Evolutionary conservation across 1,140 invertebrate genomes (phyloP), one percentile per base, ranked within the genome.

Genomic region (Spodoptera litura): DNA sequence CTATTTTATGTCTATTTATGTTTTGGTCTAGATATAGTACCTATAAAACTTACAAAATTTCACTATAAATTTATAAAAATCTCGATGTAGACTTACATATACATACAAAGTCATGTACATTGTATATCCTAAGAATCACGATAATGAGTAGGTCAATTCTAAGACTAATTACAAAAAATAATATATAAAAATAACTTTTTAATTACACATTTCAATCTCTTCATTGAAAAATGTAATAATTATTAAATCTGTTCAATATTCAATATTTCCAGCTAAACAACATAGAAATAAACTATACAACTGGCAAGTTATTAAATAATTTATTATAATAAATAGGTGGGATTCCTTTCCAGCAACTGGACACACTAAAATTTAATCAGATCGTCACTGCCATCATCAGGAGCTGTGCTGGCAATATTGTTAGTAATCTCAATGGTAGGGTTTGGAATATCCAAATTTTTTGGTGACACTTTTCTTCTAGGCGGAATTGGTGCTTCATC

Each of bases 401-500:
- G 51, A 49, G 6, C 15, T 49, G 25, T 38, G 20, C 51, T 49
- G 8, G 35, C n/a, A 75, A 68, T 72, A 44, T 80, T 52, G 62
- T 49, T 35, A 13, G 53, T 82, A 51, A 77, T 68, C 61, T 88
- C 81, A 75, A 10, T 78, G 77, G 81, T 86, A 38, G 78, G 59
- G 78, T 58, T 77, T 86, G 77, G 81, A 35, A 73, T 72, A 59
- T 89, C 87, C 64, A 82, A 27, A 78, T 79, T 78, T 83, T 80
- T 93, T 3, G 93, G 91, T 13, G 89, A 92, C 25, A 91, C 55
- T 84, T 93, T 93, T 78, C 93, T 85, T 83, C 83, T 89, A 13
- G 93, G 93, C 5, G 89, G 88, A 35, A 93, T 74, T 31, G 93
- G 93, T 0, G 81, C 75, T 66, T 86, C 85, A 76, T 90, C 90